Evolutionary conservation across 1,140 invertebrate genomes (phyloP), one percentile per base, ranked within the genome.

Genomic region (Drosophila athabasca): DNA sequence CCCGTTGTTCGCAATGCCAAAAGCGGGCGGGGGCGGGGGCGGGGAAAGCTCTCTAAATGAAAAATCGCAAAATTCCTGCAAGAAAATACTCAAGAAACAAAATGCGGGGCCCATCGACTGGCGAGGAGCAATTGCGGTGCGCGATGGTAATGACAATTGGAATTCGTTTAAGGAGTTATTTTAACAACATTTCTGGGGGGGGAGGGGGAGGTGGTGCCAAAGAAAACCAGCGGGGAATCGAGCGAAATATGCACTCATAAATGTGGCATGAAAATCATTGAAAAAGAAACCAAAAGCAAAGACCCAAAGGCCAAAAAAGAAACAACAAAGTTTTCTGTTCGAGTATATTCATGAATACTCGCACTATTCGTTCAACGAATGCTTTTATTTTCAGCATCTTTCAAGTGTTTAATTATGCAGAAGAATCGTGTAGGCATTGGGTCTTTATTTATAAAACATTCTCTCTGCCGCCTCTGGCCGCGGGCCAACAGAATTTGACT

Each of bases 71-170:
- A 83, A 39, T 39, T 83, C 61, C 79, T 71, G 70, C 43, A 74
- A 67, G 55, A 24, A 24, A 24, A 24, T 24, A 24, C 22, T 4
- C 24, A 26, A 26, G 29, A 65, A 75, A 70, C 65, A 62, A 62
- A 66, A 62, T 61, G 64, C 29, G 35, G 8, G 31, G 3, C 8
- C 9, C n/a, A 62, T 31, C 31, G 50, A 39, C 67, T 58, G 68
- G 24, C 51, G 51, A 9, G 24, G 41, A 55, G 62, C 29, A 39
- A 46, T 66, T 67, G 61, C 62, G 77, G 77, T 39, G 54, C 68
- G 17, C 52, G 29, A 17, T 11, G 62, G 35, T 81, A 85, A 85
- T 85, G 82, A 85, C 79, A 75, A 85, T 82, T 68, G 82, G 82
- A 85, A 85, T 85, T 68, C 64, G 51, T 39, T 54, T 48, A 68